Base-by-base conservation (phyloP, 2,888 invertebrate species). In the Ptychoptera contaminata region DNA sequence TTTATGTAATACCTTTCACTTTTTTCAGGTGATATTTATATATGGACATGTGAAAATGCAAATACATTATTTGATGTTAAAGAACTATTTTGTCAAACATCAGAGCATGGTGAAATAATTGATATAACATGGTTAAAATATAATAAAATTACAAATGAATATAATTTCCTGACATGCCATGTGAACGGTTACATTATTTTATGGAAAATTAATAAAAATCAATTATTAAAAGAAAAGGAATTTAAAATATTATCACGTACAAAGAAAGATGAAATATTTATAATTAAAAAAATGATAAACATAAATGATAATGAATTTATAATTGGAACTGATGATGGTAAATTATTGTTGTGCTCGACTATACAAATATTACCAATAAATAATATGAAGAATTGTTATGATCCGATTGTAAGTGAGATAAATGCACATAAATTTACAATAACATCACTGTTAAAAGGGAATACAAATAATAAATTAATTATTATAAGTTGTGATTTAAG, bases 401-500 rank as follows among this genome's bases (percentile, higher is more conserved):
- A 51, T 44, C 50, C 51, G 12, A 12, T 47, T 6, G 15, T 59
- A 1, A 42, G 51, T 2, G 37, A 56, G 4, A 46, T 65, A 30
- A 56, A 56, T 16, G 50, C 54, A 11, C 65, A 65, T 55, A 54
- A 55, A 6, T 65, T 65, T 51, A 55, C 56, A 52, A 56, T 61
- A 0, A 54, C 58, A 14, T 55, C 57, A 0, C 48, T 65, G 16
- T 44, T 56, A 1, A 57, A 55, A 40, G 51, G 54, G 1, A 49
- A 52, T 16, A 47, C 58, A 40, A 49, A 48, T 4, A 58, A 59
- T 12, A 52, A 51, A 7, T 54, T 46, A n/a, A 47, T 57, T 4
- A 50, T 65, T 1, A 49, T 65, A 10, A 64, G 62, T 45, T 62
- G 61, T 44, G 65, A 65, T 51, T 47, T 65, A 12, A 64, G 63